phyloP scores from a whole-genome alignment of 1,140 invertebrate species.

The Heliconius hewitsoni region DNA sequence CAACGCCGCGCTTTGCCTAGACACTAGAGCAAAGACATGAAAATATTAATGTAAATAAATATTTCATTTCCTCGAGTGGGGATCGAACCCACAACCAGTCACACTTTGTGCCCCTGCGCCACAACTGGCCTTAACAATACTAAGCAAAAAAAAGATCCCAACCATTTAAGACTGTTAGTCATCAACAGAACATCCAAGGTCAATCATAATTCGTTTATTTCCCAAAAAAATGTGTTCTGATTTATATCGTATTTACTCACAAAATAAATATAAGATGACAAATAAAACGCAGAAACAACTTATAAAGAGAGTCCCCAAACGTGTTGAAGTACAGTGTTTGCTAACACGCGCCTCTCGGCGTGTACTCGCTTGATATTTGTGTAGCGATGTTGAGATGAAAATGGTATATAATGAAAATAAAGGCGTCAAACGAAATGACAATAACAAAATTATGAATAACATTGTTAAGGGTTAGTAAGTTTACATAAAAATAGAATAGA shows the following conservation, averaged over 20 bases:
- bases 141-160: no score
- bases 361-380: slow-evolving; percentile 8
- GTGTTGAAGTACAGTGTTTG: slow-evolving; percentile 15
- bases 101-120: no score
- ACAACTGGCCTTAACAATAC: no score
- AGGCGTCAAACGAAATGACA: background rate
- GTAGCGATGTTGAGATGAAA: background rate
- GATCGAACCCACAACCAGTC: no score
- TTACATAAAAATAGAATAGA: background rate
- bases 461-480: background rate
- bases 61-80: no score
- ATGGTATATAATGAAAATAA: slow-evolving; percentile 2
- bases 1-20: background rate
- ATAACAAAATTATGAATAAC: background rate
- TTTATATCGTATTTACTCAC: background rate
- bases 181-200: background rate
- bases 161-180: no score
- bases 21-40: no score
- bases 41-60: no score
- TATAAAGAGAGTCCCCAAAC: slow-evolving; percentile 15
- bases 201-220: background rate
- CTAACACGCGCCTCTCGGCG: slow-evolving; percentile 11
- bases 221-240: background rate
- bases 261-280: background rate
- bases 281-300: slow-evolving; percentile 1